Base-by-base conservation (phyloP, 2,888 invertebrate species). In the Hirtodrosophila trivittata region DNA sequence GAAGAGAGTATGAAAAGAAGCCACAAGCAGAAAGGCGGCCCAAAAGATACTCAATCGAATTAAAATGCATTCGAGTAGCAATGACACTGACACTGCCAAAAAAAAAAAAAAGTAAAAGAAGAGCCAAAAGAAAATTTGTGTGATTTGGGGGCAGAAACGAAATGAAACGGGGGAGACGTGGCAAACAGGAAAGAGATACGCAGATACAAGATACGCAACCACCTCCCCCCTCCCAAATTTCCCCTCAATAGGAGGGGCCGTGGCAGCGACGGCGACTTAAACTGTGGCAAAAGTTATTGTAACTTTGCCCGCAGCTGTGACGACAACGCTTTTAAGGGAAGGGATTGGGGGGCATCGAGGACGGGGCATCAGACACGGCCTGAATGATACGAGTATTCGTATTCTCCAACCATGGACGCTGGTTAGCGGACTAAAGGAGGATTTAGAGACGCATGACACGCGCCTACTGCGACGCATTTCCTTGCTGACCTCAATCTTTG, bases 211-310 rank as follows among this genome's bases (percentile, higher is more conserved):
- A 67, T 68, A 72, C 57, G 78, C 43, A 52, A 25, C 18, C 18
- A 21, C 18, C 18, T 21, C 5, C 18, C 5, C 18, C 18, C 3
- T 21, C 18, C 3, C 18, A n/a, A n/a, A n/a, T 21, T 2, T 5
- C 5, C 2, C 18, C 5, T 21, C 51, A 37, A 21, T 30, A 47
- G 12, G 26, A n/a, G 21, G 1, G 1, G 38, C 39, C 18, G 18
- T 21, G 41, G 45, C 45, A 43, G 25, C 12, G 28, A 10, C 43
- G 6, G 16, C 28, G 30, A 12, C 71, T 76, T 71, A 80, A 80
- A 83, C 80, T 83, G 83, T 83, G 78, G 72, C 81, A 75, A 77
- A 80, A 83, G 80, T 83, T 80, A 83, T 80, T 83, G 83, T 75
- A 80, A 81, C 81, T 81, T 69, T 73, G 73, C 50, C 75, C 67